Percentiles rank a stretch among this genome's conserved stretches.
Conservation (phyloP, 1,140 invertebrate species). For the Sipha flava region DNA sequence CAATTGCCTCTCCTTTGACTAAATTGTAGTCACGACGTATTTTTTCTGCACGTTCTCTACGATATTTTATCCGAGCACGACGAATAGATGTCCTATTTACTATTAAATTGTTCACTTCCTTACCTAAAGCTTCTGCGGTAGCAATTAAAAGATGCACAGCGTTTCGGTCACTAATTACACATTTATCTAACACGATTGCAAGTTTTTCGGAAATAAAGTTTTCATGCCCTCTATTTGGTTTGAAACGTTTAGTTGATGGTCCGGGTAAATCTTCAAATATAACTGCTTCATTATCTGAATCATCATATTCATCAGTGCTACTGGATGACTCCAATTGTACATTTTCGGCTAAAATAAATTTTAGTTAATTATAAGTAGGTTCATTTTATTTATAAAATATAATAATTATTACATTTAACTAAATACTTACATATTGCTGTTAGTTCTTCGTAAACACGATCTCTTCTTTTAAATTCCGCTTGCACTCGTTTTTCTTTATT, state of each 20-base stretch:
- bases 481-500: background rate
- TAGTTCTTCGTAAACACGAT: background rate
- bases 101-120: conserved; percentile 19
- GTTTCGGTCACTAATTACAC: conserved; percentile 36
- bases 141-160: conserved; percentile 35
- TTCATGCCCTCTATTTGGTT: conserved; percentile 25
- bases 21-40: background rate
- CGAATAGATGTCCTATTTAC: conserved; percentile 36
- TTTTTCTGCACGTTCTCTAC: background rate
- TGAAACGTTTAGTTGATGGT: background rate
- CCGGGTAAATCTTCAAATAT: background rate
- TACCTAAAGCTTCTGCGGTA: conserved; percentile 32
- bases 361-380: background rate
- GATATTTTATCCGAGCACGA: conserved; percentile 31
- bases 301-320: background rate
- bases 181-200: conserved; percentile 36
- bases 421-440: background rate
- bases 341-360: background rate
- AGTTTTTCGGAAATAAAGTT: conserved; percentile 33
- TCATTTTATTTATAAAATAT: background rate
- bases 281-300: background rate
- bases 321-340: background rate
- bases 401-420: background rate
- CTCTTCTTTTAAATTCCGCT: background rate
- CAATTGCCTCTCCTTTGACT: background rate